Percentiles rank a stretch among this genome's conserved stretches.
Conservation (phyloP, 1,140 invertebrate species). For the Schlechtendalia chinensis region DNA sequence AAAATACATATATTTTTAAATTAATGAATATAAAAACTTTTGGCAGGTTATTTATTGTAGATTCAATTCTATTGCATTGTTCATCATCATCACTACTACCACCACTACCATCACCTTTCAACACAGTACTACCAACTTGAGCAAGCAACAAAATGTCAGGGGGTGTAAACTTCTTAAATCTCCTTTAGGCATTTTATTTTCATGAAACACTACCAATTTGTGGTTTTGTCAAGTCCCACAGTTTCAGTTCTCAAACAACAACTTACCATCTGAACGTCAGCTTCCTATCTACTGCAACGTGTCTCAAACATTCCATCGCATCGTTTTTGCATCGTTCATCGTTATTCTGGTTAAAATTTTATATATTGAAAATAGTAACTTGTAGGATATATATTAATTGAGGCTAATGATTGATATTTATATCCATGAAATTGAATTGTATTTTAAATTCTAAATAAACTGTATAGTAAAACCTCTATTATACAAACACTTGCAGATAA, state of each 20-base stretch:
- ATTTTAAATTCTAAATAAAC: not conserved
- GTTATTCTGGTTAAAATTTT: conserved; percentile 34
- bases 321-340: conserved; percentile 36
- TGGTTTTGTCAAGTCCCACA: conserved; percentile 5
- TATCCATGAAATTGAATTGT: not conserved
- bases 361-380: conserved; percentile 7
- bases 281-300: conserved; percentile 20
- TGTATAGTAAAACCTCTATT: not conserved
- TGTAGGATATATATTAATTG: conserved; percentile 19
- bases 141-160: conserved; percentile 28
- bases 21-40: conserved; percentile 43
- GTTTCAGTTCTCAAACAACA: conserved; percentile 21
- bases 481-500: not conserved
- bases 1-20: conserved; percentile 12
- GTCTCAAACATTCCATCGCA: conserved; percentile 12
- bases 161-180: conserved; percentile 33
- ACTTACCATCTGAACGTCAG: conserved; percentile 16
- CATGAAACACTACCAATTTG: not conserved
- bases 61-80: conserved; percentile 29
- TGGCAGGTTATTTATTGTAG: conserved; percentile 48
- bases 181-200: conserved; percentile 21
- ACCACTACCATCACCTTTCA: conserved; percentile 37
- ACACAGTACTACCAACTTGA: conserved; percentile 44
- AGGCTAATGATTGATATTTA: not conserved
- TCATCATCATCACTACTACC: conserved; percentile 28